Evolutionary conservation across 2,113 vertebrate genomes (phyloP).

Genomic region (Capricornis sumatraensis): DNA sequence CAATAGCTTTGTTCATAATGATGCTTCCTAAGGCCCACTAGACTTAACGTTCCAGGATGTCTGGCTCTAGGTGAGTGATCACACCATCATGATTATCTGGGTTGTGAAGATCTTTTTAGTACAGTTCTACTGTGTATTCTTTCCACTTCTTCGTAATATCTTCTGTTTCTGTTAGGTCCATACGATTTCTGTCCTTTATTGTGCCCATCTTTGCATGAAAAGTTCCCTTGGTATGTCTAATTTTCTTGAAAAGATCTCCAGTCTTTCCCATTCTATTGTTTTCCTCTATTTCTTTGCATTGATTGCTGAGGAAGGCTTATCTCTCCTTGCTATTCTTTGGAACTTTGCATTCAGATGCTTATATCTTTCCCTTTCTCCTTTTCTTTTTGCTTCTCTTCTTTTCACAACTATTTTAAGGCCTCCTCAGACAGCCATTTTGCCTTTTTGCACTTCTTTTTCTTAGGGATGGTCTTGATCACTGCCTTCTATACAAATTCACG

Average conservation of each 20-base stretch:
- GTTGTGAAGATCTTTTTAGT: background rate
- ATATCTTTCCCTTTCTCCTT: background rate
- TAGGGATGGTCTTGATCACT: background rate
- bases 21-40: background rate
- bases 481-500: background rate
- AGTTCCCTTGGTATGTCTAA: background rate
- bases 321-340: background rate
- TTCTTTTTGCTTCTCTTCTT: background rate
- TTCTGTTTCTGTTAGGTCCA: background rate
- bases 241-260: background rate
- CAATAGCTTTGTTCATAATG: background rate
- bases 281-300: background rate
- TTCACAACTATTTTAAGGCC: background rate
- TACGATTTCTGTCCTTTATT: background rate
- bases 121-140: background rate
- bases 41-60: background rate
- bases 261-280: background rate
- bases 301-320: background rate
- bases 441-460: background rate
- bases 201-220: background rate
- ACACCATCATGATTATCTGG: background rate
- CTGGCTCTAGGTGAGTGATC: background rate
- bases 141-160: background rate
- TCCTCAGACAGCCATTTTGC: background rate
- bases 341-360: background rate